These are phyloP conservation scores for Neopipo cinnamomea DNA, from an alignment of 2,113 vertebrate genomes.

Conservation along the genomic window DNA sequence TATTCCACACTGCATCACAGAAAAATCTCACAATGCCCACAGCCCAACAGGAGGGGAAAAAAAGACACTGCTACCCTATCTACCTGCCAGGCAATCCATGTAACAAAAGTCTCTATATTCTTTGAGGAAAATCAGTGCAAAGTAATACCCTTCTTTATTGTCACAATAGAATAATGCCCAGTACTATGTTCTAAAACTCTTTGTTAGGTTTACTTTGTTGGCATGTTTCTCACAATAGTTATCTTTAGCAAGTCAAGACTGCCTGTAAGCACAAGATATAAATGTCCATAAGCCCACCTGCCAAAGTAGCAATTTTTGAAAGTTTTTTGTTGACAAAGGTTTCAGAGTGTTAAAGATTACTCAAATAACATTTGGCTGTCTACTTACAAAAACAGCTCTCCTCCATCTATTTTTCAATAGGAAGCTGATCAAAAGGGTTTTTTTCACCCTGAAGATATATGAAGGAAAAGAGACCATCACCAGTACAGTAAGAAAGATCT, in stretches of 20 bases:
- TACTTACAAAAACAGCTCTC: neutral
- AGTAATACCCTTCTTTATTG: neutral
- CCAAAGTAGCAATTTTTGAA: neutral
- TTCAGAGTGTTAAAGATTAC: neutral
- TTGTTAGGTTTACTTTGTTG: neutral
- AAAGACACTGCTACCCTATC: accelerated
- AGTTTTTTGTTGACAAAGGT: neutral
- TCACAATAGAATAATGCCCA: neutral
- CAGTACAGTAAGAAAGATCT: neutral
- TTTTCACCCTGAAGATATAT: neutral
- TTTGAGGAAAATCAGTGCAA: neutral
- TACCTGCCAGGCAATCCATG: neutral
- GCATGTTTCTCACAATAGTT: neutral
- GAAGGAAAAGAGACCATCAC: neutral
- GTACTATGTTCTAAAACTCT: neutral
- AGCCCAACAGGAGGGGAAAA: accelerated
- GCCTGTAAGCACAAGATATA: neutral
- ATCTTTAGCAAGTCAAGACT: neutral
- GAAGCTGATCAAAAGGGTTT: neutral
- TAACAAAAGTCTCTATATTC: neutral
- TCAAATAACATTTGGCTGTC: neutral
- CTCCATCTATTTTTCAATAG: neutral
- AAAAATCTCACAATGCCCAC: neutral
- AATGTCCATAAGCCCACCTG: neutral
- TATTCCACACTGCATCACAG: neutral